Evolutionary conservation across 1,140 invertebrate species (phyloP).

Genomic region (Parapsyche elsis): DNA sequence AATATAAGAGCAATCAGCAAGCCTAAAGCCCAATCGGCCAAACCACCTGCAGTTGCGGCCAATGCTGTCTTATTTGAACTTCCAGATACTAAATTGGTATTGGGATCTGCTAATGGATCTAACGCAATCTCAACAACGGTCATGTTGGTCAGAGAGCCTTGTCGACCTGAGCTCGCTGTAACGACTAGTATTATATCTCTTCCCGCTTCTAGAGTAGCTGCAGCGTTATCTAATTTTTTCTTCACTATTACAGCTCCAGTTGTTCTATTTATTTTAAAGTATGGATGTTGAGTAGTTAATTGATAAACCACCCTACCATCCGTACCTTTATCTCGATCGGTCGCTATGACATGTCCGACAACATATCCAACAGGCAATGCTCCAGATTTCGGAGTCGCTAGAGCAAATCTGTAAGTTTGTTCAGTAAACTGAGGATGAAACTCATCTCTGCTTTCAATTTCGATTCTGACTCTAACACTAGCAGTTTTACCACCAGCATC

Average conservation of each 20-base stretch:
- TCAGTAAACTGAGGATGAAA: constrained; percentile 92
- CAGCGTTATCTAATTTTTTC: constrained; percentile 76
- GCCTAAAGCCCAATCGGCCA: constrained; percentile 89
- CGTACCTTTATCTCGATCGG: constrained; percentile 89
- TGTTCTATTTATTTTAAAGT: constrained; percentile 92
- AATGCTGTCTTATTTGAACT: constrained; percentile 62
- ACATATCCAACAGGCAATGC: constrained; percentile 78
- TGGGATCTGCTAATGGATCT: constrained; percentile 74
- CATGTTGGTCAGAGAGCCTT: constrained; percentile 86
- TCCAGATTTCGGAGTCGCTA: constrained; percentile 74
- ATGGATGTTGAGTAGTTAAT: constrained; percentile 82
- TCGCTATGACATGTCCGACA: constrained; percentile 88
- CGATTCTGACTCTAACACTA: constrained; percentile 82
- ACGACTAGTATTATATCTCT: constrained; percentile 83
- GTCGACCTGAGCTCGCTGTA: constrained; percentile 87
- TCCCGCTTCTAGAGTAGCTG: constrained; percentile 70
- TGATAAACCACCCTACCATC: constrained; percentile 93
- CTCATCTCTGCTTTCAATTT: constrained; percentile 92
- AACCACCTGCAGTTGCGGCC: constrained; percentile 72
- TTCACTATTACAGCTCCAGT: constrained; percentile 88
- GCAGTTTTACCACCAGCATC: constrained; percentile 84
- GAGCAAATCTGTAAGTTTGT: constrained; percentile 84
- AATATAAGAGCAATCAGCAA: constrained; percentile 84
- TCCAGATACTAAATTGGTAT: constrained; percentile 69
- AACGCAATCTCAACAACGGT: constrained; percentile 86